Conservation (phyloP, 2,888 invertebrate species). For the Mesorhabditis sp. region DNA sequence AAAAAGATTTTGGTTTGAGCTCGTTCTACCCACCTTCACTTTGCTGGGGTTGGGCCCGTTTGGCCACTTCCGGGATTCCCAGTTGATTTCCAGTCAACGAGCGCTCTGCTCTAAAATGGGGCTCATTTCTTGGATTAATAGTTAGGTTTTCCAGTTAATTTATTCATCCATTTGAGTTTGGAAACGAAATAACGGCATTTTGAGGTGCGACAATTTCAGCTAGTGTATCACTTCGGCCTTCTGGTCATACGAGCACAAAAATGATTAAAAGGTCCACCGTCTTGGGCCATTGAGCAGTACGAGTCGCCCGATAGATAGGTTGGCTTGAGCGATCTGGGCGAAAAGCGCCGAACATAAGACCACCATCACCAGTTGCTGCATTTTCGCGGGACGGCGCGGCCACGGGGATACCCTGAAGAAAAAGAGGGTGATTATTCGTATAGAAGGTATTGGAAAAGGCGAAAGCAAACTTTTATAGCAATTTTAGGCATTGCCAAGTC, state of each 20-base stretch:
- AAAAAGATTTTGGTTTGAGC: too few species aligned
- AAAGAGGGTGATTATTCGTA: too few species aligned
- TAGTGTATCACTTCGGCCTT: too few species aligned
- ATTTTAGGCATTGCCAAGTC: too few species aligned
- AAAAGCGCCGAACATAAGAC: not conserved
- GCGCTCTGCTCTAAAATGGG: not conserved
- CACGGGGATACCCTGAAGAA: too few species aligned
- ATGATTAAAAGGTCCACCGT: not conserved
- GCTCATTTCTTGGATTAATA: not conserved
- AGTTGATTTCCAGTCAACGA: not conserved
- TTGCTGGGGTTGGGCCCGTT: not conserved
- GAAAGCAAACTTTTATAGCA: too few species aligned
- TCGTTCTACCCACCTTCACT: not conserved
- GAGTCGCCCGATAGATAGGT: not conserved
- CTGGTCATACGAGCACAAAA: too few species aligned
- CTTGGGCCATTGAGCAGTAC: not conserved
- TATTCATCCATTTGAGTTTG: too few species aligned
- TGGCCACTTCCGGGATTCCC: not conserved
- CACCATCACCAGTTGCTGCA: not conserved
- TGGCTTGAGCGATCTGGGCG: not conserved
- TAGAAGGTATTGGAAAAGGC: too few species aligned
- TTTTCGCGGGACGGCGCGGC: not conserved
- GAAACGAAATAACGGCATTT: too few species aligned
- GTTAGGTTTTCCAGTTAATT: not conserved
- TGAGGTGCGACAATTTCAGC: too few species aligned